phyloP scores from a whole-genome alignment of 1,140 invertebrate species.

The Ips nitidus region DNA sequence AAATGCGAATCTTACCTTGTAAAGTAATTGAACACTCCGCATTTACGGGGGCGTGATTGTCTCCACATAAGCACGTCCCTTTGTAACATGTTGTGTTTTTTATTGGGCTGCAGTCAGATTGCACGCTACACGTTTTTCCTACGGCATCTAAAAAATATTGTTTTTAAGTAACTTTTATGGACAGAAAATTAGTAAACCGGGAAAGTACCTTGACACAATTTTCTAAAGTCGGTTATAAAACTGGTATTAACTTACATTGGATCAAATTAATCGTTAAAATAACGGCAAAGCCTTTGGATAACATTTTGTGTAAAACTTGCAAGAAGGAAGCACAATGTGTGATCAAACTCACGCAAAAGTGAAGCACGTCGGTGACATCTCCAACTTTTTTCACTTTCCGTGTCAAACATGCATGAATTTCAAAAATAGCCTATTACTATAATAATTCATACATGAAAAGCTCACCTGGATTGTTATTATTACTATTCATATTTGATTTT shows the following conservation, averaged over 20 bases:
- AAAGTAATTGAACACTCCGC: constrained; percentile 41
- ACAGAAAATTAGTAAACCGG: not conserved
- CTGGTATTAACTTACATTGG: constrained; percentile 1
- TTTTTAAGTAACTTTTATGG: not conserved
- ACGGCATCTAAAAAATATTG: constrained; percentile 11
- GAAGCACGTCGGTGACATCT: not conserved
- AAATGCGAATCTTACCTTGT: constrained; percentile 40
- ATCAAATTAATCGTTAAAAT: not conserved
- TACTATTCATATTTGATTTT: constrained; percentile 41
- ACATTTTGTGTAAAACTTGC: not conserved
- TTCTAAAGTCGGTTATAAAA: not conserved
- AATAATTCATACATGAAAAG: no score
- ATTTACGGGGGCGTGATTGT: constrained; percentile 46
- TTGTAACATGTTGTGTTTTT: constrained; percentile 48
- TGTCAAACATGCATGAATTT: no score
- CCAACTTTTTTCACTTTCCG: not conserved
- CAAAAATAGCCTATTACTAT: no score
- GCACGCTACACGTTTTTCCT: constrained; percentile 43
- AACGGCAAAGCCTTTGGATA: not conserved
- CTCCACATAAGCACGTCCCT: constrained; percentile 47
- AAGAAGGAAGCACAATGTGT: not conserved
- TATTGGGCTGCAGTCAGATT: constrained; percentile 44
- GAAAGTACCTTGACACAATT: not conserved
- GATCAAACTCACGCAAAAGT: no score
- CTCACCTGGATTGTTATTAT: no score